These are phyloP conservation scores for Stylophora pistillata DNA, from an alignment of 64 coral and sea anemone genomes.

Conservation along the genomic window DNA sequence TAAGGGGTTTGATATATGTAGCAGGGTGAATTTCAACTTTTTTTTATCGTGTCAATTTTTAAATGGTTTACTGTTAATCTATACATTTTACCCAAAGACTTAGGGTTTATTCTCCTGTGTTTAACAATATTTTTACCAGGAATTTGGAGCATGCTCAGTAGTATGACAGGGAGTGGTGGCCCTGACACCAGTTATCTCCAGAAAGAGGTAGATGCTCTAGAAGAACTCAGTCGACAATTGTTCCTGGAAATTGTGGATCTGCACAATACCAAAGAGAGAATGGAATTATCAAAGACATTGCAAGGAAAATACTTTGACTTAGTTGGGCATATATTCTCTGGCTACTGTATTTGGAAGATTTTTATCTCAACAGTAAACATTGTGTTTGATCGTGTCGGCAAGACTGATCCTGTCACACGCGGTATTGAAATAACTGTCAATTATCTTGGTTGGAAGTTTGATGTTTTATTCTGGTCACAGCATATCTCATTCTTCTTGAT, in stretches of 20 bases:
- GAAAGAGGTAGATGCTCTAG: conserved; percentile 84
- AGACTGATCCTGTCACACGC: conserved; percentile 94
- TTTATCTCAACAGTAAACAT: conserved; percentile 99
- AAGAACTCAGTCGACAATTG: conserved; percentile 97
- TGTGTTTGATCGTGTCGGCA: conserved; percentile 97
- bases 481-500: conserved; percentile 96
- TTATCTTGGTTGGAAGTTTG: conserved; percentile 89
- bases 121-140: conserved; percentile 24
- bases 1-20: no score
- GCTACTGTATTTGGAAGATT: conserved; percentile 99
- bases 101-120: neutral
- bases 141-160: conserved; percentile 91
- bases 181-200: conserved; percentile 85
- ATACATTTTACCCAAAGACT: no score
- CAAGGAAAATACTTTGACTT: conserved; percentile 99
- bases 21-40: no score
- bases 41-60: no score
- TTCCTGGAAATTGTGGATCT: conserved; percentile 97
- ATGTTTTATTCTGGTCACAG: conserved; percentile 97
- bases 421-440: conserved; percentile 99
- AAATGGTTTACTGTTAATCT: no score
- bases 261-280: conserved; percentile 91
- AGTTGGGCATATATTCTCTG: conserved; percentile 97
- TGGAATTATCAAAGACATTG: conserved; percentile 96
- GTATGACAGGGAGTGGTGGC: conserved; percentile 64